Base-by-base conservation (phyloP, 2,113 vertebrate genomes). In the Heteronetta atricapilla region DNA sequence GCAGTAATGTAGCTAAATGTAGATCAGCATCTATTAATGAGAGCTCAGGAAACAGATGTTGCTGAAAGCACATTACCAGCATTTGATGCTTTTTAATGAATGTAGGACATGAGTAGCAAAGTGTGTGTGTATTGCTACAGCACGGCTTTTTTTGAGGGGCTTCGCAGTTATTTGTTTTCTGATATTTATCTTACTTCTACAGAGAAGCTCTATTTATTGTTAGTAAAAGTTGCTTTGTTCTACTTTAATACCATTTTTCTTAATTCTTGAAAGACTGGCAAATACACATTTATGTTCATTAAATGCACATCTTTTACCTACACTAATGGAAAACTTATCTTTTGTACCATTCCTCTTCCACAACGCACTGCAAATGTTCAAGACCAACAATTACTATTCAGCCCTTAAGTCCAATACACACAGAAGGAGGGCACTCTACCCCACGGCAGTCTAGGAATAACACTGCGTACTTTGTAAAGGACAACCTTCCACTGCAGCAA, bases 181-280 rank as follows among this genome's bases (percentile, higher is more conserved):
- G 58, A 10, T 84, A 68, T 50, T 84, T 75, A 92, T 62, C 76
- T 86, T n/a, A 66, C 48, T 90, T 69, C 31, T 40, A 50, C 53
- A 63, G 40, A 86, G 50, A 50, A 96, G 70, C 13, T 34, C 74
- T 62, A 60, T 52, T 84, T 88, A 82, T 75, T 11, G 25, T 68
- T 67, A 74, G 66, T 38, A 87, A 72, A 82, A 94, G 25, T 82
- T 69, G 22, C 80, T 95, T 79, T 94, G 80, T 89, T 95, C 80
- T 89, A 58, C 34, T 82, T 92, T 50, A 96, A 93, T 66, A 87
- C 36, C 50, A 38, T 34, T 85, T 86, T 93, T 86, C 19, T 84
- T 38, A 22, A 15, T 19, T 75, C 62, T n/a, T 90, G 82, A 93
- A 95, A 93, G 69, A 50, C 62, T 89, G 10, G 59, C 15, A 90